Base-by-base conservation (phyloP, 2,797 vertebrate genomes). In the Buphagus erythrorhynchus region DNA sequence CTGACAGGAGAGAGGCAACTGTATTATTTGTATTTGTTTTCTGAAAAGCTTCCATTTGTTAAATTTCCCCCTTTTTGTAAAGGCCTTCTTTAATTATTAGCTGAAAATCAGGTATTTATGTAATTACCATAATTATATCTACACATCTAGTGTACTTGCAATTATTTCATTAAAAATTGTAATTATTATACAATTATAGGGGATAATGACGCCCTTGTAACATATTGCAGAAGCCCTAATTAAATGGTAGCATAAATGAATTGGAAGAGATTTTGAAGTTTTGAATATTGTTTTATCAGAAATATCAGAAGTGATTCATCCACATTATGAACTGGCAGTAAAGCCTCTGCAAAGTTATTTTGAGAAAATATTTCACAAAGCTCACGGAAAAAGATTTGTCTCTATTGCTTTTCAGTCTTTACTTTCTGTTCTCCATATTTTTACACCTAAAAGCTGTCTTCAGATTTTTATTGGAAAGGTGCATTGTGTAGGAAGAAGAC, bases 111-210 rank as follows among this genome's bases (percentile, higher is more conserved):
- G 97, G 96, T 97, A 97, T 97, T 97, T 97, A 97, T 95, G 89
- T 96, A 97, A 97, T 97, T 97, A 97, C 43, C 59, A 16, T 97
- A 97, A 97, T 97, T 97, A 97, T 95, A 97, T 91, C 96, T 97
- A 96, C 96, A 95, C 51, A 96, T 96, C 87, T 95, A 94, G 90
- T 96, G 92, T 97, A 95, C 94, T 96, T 96, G 90, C 91, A 97
- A 97, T 97, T 97, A 97, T 97, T 97, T 97, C 94, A 97, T 97
- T 97, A 97, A 97, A 97, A 97, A 95, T 96, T 72, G 81, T 95
- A 97, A 97, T 97, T 96, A 96, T 97, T 92, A 93, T 95, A 88
- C 95, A 96, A 95, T 97, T 97, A 96, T 94, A 93, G 71, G 86
- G 93, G 95, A 96, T 97, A 97, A 97, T 94, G 95, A 95, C 12